Evolutionary conservation across 2,797 vertebrate species (phyloP).

Genomic region (Valencia hispanica): DNA sequence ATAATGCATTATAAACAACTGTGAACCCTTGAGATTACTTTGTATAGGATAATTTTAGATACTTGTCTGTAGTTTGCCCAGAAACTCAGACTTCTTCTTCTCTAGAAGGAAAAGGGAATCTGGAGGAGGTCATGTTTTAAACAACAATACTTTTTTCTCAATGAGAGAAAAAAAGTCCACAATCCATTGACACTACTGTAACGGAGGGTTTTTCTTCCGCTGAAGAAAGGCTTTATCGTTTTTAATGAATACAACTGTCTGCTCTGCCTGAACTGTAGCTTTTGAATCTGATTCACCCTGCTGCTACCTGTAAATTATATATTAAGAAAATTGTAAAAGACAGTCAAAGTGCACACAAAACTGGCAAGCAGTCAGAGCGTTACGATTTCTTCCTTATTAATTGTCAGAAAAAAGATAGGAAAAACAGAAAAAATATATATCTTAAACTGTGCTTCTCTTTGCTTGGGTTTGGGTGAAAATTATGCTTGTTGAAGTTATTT

Average conservation of each 20-base stretch:
- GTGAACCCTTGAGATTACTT: slow-evolving; percentile 29
- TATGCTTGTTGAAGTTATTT: background rate
- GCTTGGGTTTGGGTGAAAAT: background rate
- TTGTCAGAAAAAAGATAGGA: background rate
- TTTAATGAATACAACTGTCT: slow-evolving; percentile 26
- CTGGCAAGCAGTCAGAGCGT: slow-evolving; percentile 27
- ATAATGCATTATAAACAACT: slow-evolving; percentile 29
- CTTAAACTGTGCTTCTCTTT: background rate
- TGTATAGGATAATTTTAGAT: slow-evolving; percentile 50
- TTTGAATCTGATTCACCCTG: slow-evolving; percentile 33
- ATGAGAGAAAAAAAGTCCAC: background rate
- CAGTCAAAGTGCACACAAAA: slow-evolving; percentile 40
- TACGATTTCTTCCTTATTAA: slow-evolving; percentile 31
- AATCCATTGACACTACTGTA: slow-evolving; percentile 14
- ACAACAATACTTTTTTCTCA: slow-evolving; percentile 6
- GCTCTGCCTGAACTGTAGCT: slow-evolving; percentile 33
- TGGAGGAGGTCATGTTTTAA: slow-evolving; percentile 17
- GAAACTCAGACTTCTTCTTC: slow-evolving; percentile 29
- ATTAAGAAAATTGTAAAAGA: slow-evolving; percentile 38
- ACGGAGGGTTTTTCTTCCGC: slow-evolving; percentile 10
- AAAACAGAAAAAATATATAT: background rate
- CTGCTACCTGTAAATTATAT: slow-evolving; percentile 51
- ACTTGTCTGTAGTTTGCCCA: slow-evolving; percentile 16
- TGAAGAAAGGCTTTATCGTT: background rate
- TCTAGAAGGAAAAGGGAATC: slow-evolving; percentile 19